A percentile compares a stretch with the other conserved stretches of the same genome.
Evolutionary conservation across 2,888 invertebrate species (phyloP).

Genomic region (Hirtodrosophila histrioides): DNA sequence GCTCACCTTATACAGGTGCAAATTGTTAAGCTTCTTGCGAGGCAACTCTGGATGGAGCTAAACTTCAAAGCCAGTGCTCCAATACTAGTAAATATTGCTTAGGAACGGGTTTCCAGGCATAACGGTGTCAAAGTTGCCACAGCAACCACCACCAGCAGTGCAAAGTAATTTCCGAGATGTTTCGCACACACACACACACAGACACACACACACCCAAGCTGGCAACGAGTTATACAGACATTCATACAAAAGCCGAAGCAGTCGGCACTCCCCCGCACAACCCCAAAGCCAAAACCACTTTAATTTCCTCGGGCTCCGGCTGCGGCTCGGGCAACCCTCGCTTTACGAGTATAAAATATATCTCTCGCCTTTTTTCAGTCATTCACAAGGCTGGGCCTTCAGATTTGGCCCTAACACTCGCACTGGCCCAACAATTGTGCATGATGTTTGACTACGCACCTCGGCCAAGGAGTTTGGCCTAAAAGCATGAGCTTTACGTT

Average conservation of each 20-base stretch:
- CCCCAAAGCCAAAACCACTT: conserved; percentile 70
- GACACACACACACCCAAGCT: conserved; percentile 13
- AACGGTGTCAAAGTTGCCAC: conserved; percentile 67
- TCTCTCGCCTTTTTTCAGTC: conserved; percentile 43
- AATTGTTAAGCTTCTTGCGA: conserved; percentile 51
- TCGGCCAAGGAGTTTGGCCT: conserved; percentile 10
- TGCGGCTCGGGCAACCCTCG: conserved; percentile 51
- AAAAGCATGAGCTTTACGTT: conserved; percentile 23
- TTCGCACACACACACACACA: conserved; percentile 37
- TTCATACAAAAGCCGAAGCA: conserved; percentile 54
- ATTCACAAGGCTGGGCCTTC: conserved; percentile 36
- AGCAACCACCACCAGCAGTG: conserved; percentile 65
- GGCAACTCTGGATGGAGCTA: background rate
- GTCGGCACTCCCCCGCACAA: conserved; percentile 13
- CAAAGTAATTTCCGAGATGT: conserved; percentile 77
- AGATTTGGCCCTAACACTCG: conserved; percentile 26
- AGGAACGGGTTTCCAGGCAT: conserved; percentile 31
- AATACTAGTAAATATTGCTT: conserved; percentile 18
- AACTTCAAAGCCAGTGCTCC: conserved; percentile 60
- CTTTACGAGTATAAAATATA: conserved; percentile 56
- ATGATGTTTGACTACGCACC: conserved; percentile 41
- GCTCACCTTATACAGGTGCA: conserved; percentile 49
- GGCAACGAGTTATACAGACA: conserved; percentile 41
- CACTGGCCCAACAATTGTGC: conserved; percentile 13
- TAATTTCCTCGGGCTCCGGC: conserved; percentile 70